These are phyloP conservation scores for Lota lota DNA, from an alignment of 2,113 vertebrate genomes.

Conservation along the genomic window DNA sequence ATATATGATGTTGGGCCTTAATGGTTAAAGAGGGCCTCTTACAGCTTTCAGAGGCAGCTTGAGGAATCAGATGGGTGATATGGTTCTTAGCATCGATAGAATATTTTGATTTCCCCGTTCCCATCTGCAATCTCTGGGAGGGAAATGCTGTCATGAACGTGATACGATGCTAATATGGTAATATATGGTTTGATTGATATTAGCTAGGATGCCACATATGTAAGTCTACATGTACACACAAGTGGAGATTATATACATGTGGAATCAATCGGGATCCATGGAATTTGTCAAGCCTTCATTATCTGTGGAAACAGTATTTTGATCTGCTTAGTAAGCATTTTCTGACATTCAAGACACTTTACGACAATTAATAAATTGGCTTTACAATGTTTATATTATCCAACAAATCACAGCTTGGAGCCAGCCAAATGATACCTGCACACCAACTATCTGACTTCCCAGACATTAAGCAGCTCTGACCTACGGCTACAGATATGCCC, in stretches of 20 bases:
- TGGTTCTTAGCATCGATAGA: constrained; percentile 46
- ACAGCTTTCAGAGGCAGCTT: constrained; percentile 54
- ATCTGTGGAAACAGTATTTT: too few species aligned
- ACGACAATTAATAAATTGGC: too few species aligned
- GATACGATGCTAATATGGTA: constrained; percentile 31
- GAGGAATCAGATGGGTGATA: constrained; percentile 60
- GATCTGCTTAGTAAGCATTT: too few species aligned
- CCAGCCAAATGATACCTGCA: too few species aligned
- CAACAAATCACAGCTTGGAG: too few species aligned
- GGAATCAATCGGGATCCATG: background rate
- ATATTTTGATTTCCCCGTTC: constrained; percentile 45
- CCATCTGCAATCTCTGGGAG: constrained; percentile 23
- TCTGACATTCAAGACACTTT: too few species aligned
- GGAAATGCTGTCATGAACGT: constrained; percentile 19
- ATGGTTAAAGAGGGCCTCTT: constrained; percentile 56
- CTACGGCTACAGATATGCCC: too few species aligned
- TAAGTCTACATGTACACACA: constrained; percentile 11
- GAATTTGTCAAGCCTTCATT: too few species aligned
- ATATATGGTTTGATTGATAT: constrained; percentile 46
- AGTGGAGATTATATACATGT: background rate
- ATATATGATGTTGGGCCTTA: constrained; percentile 42
- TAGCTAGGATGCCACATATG: constrained; percentile 22
- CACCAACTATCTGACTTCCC: too few species aligned
- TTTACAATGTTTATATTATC: too few species aligned
- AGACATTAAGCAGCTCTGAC: too few species aligned